phyloP scores from a whole-genome alignment of 2,888 invertebrate genomes.

The Pomacea canaliculata region DNA sequence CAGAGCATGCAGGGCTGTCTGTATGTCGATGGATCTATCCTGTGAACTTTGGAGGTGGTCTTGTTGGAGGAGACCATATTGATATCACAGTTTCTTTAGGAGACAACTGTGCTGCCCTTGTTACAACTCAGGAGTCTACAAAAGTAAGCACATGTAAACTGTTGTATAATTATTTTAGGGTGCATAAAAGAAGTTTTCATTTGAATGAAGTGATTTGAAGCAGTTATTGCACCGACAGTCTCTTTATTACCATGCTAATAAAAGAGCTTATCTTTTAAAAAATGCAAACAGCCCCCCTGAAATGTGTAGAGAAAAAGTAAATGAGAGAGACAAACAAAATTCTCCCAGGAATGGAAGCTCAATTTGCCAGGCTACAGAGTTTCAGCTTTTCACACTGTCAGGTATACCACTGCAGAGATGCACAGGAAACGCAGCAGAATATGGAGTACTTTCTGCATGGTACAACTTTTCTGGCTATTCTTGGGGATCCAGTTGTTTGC shows the following conservation, averaged over 20 bases:
- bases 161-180: no score
- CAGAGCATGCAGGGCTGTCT: constrained; percentile 41
- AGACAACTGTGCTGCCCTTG: constrained; percentile 40
- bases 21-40: constrained; percentile 56
- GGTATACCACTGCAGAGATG: constrained; percentile 54
- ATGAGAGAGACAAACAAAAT: no score
- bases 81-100: constrained; percentile 41
- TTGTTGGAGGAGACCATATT: constrained; percentile 56
- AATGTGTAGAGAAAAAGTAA: no score
- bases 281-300: no score
- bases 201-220: no score
- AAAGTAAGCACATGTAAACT: constrained; percentile 40
- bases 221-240: no score
- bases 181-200: no score
- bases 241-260: no score
- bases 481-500: constrained; percentile 57
- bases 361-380: not conserved
- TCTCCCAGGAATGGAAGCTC: no score
- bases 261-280: no score
- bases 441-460: constrained; percentile 37
- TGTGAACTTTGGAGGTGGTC: constrained; percentile 55
- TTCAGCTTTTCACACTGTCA: constrained; percentile 14
- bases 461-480: constrained; percentile 44
- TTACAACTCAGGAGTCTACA: constrained; percentile 56
- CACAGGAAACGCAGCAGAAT: constrained; percentile 38